Base-by-base conservation (phyloP, 2,888 invertebrate species). In the Dryocosmus kuriphilus region DNA sequence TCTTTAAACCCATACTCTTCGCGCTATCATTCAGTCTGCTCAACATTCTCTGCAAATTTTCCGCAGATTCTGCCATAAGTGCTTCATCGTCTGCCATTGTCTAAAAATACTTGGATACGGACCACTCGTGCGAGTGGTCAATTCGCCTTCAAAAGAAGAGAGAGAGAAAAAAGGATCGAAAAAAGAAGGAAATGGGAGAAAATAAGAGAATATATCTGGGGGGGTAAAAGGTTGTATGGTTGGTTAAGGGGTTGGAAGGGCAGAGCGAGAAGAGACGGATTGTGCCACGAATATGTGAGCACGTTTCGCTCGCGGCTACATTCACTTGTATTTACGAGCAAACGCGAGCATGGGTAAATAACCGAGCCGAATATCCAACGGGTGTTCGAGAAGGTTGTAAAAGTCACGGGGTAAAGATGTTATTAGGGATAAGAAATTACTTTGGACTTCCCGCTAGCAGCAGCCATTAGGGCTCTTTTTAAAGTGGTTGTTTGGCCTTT, bases 41-140 rank as follows among this genome's bases (percentile, higher is more conserved):
- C n/a, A n/a, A n/a, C n/a, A n/a, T n/a, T n/a, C n/a, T n/a, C n/a
- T n/a, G n/a, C n/a, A n/a, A n/a, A n/a, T n/a, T n/a, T n/a, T n/a
- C n/a, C n/a, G n/a, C n/a, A n/a, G n/a, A n/a, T n/a, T n/a, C n/a
- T n/a, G n/a, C n/a, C n/a, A n/a, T n/a, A n/a, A n/a, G n/a, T n/a
- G n/a, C n/a, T n/a, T n/a, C n/a, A n/a, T n/a, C n/a, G n/a, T n/a
- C n/a, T n/a, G n/a, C n/a, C 83, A 81, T 76, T 74, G 79, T 76
- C 82, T 82, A 83, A 80, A 83, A 83, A 83, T 83, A 83, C 81
- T 76, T 78, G 65, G 76, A 76, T 80, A 74, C 55, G n/a, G n/a
- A n/a, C n/a, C n/a, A n/a, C n/a, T n/a, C n/a, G n/a, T n/a, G n/a
- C n/a, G 76, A 79, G 78, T 71, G 51, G 71, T n/a, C 51, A 51